Base-by-base conservation (phyloP, 2,888 invertebrate species). In the Dioctria linearis region DNA sequence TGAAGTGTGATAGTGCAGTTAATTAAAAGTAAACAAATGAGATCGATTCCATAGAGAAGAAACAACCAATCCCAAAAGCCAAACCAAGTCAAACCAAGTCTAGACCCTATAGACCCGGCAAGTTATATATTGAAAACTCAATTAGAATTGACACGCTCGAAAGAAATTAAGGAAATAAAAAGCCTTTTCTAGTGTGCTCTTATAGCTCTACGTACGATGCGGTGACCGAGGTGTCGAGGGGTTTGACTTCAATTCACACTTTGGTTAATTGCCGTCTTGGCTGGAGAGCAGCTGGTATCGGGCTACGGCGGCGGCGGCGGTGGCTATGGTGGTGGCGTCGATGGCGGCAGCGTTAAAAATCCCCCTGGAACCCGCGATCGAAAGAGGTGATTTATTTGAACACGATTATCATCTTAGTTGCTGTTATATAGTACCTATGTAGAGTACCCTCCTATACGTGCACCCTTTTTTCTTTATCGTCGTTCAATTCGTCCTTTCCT, bases 381-480 rank as follows among this genome's bases (percentile, higher is more conserved):
- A 43, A 59, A 42, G 59, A 75, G 75, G 75, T 75, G 75, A 75
- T 75, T 75, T 75, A 75, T 75, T 75, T 75, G 75, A 75, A 75
- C 75, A 75, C 75, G 75, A 75, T 75, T 75, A 75, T 75, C 75
- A 75, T 75, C 75, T 75, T 75, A 75, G 75, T 59, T 59, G 75
- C 59, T 42, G 59, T 42, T 42, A 40, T 37, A 25, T 25, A 1
- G 25, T 25, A 25, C 25, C 25, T 25, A 25, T 25, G 25, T 25
- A 25, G 25, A 25, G 25, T 40, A 59, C 59, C 42, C 42, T 43
- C 42, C 42, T 43, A 25, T 25, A 25, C 25, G 25, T 25, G 57
- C 43, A 57, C 75, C 75, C 73, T 57, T 39, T 61, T 46, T 46
- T 46, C 46, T 6, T 5, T 46, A 46, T 46, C 25, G 25, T 2